A percentile compares a stretch with the other conserved stretches of the same genome.
These are phyloP conservation scores for Himalopsyche japonica DNA, from an alignment of 2,888 invertebrate genomes.

Conservation along the genomic window DNA sequence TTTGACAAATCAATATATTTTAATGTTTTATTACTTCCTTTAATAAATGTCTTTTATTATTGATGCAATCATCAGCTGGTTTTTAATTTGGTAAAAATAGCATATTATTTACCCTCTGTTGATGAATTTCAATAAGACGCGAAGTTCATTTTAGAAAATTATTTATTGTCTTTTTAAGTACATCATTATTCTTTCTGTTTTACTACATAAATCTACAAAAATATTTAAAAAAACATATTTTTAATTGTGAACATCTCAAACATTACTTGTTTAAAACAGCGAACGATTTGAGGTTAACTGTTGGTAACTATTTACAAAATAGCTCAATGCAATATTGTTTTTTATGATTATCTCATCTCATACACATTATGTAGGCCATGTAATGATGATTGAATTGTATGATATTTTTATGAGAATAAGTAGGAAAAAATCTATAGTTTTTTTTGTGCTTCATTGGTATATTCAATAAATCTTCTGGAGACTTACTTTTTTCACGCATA, in stretches of 20 bases:
- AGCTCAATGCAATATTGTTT: too few species aligned
- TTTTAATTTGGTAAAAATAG: background rate
- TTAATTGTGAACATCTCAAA: constrained; percentile 8
- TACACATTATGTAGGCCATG: too few species aligned
- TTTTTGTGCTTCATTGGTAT: too few species aligned
- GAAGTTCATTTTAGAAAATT: background rate
- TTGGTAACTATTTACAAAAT: too few species aligned
- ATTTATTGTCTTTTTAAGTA: constrained; percentile 21
- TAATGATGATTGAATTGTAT: too few species aligned
- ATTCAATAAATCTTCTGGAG: too few species aligned
- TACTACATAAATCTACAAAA: constrained; percentile 26
- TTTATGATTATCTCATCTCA: too few species aligned
- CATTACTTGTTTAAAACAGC: too few species aligned
- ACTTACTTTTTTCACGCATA: too few species aligned
- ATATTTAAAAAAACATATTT: constrained; percentile 9
- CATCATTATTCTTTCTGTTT: background rate
- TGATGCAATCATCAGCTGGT: background rate
- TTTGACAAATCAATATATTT: background rate
- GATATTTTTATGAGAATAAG: too few species aligned
- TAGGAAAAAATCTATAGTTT: too few species aligned
- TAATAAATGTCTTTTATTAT: background rate
- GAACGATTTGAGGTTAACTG: too few species aligned
- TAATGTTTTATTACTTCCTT: background rate
- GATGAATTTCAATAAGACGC: background rate
- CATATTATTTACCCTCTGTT: background rate